phyloP scores from a whole-genome alignment of 2,113 vertebrate species.

The Amphiprion percula region DNA sequence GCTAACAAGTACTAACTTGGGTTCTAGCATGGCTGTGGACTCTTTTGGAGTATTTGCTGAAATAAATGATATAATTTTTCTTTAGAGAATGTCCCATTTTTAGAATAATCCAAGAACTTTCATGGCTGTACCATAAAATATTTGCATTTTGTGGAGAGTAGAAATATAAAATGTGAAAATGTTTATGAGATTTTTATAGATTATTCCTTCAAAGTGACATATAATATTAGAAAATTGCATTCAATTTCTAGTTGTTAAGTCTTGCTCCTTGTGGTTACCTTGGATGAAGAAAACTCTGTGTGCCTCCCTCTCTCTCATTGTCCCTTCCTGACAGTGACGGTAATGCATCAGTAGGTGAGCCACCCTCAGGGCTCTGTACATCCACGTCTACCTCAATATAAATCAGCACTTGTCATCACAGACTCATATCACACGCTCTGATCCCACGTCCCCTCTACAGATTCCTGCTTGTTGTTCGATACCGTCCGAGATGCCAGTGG shows the following conservation, averaged over 20 bases:
- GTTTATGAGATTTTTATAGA: background rate
- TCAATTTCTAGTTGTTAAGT: slow-evolving; percentile 17
- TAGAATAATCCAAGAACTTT: too few species aligned
- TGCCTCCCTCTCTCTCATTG: slow-evolving; percentile 49
- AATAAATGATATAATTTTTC: too few species aligned
- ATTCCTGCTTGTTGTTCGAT: slow-evolving; percentile 61
- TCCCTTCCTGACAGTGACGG: slow-evolving; percentile 80
- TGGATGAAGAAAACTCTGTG: slow-evolving; percentile 17
- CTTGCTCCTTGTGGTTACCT: slow-evolving; percentile 35
- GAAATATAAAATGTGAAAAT: background rate
- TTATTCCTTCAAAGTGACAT: background rate
- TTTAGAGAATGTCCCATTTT: too few species aligned
- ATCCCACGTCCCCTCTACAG: slow-evolving; percentile 71
- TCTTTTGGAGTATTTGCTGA: too few species aligned
- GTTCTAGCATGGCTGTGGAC: too few species aligned
- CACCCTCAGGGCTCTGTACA: slow-evolving; percentile 77
- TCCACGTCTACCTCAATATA: slow-evolving; percentile 82
- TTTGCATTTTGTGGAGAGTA: too few species aligned
- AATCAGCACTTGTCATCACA: slow-evolving; percentile 86
- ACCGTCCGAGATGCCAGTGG: slow-evolving; percentile 74
- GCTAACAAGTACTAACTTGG: too few species aligned
- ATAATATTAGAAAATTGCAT: background rate
- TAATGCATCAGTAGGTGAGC: slow-evolving; percentile 83
- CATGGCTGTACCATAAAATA: too few species aligned
- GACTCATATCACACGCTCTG: slow-evolving; percentile 84